Percentiles rank a stretch among this genome's conserved stretches.
phyloP scores from a whole-genome alignment of 2,797 vertebrate genomes.

The Crocidura indochinensis region DNA sequence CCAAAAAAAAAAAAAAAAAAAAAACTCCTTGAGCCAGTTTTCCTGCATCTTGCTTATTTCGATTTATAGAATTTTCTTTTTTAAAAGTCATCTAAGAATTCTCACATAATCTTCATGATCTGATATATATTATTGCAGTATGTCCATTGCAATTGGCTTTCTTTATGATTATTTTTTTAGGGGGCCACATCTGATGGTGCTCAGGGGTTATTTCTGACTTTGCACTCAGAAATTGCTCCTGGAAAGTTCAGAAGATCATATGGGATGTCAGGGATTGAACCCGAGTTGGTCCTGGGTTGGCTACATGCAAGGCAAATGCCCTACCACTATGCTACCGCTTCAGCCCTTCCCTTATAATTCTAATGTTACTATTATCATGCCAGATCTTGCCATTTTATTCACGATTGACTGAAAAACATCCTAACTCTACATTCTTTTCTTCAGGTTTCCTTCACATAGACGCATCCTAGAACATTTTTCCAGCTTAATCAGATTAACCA shows the following conservation, averaged over 20 bases:
- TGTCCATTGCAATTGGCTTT: slow-evolving; percentile 22
- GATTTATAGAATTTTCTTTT: slow-evolving; percentile 49
- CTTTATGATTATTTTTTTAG: no score
- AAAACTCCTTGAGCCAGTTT: slow-evolving; percentile 40
- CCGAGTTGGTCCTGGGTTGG: no score
- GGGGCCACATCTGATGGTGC: no score
- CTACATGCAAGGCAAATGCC: no score
- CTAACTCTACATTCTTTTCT: slow-evolving; percentile 8
- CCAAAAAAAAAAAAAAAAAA: no score
- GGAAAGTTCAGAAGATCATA: no score
- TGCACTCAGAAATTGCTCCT: no score
- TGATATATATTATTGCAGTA: slow-evolving; percentile 43
- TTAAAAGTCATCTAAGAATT: slow-evolving; percentile 44
- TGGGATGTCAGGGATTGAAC: no score
- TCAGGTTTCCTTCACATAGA: background rate
- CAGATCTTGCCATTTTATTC: slow-evolving; percentile 46
- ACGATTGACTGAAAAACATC: slow-evolving; percentile 28
- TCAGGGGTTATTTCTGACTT: no score
- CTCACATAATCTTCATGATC: slow-evolving; percentile 28
- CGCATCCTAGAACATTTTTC: background rate
- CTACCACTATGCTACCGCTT: no score
- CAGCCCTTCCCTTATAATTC: slow-evolving; percentile 28
- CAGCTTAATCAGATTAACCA: slow-evolving; percentile 25
- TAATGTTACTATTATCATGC: slow-evolving; percentile 47
- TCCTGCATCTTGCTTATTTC: slow-evolving; percentile 60